These are phyloP conservation scores for Amphilophus citrinellus DNA, from an alignment of 2,113 vertebrate species.

Conservation along the genomic window DNA sequence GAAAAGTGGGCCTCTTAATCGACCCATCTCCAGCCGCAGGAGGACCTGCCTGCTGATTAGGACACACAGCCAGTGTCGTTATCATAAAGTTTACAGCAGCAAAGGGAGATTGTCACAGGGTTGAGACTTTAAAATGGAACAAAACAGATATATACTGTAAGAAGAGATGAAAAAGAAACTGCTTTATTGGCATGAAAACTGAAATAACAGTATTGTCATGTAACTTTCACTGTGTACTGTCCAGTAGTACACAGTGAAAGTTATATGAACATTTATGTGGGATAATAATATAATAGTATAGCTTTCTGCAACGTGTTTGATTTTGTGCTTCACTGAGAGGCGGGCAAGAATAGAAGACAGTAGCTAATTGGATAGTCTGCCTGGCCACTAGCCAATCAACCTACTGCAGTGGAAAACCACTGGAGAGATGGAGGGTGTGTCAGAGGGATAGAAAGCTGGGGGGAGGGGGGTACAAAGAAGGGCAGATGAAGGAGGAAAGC, in stretches of 20 bases:
- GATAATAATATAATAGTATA: neutral
- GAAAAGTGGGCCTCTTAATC: neutral
- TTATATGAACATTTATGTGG: neutral
- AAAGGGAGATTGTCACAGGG: conserved; percentile 4
- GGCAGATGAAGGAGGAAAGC: neutral
- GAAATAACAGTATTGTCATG: neutral
- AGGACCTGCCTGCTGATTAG: conserved; percentile 12
- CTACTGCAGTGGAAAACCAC: conserved; percentile 67
- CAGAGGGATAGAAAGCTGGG: conserved; percentile 1
- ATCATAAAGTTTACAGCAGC: conserved; percentile 19
- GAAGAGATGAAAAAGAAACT: too few species aligned
- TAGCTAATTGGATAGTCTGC: conserved; percentile 10
- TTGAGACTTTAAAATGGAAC: neutral
- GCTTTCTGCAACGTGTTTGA: neutral
- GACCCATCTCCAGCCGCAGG: conserved; percentile 8
- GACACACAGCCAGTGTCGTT: conserved; percentile 8
- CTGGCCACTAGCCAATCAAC: conserved; percentile 46
- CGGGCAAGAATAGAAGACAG: neutral
- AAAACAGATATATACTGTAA: neutral
- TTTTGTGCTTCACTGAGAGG: neutral
- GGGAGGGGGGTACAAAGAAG: conserved; percentile 16
- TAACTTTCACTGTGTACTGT: neutral
- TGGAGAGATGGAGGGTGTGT: conserved; percentile 29
- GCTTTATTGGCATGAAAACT: neutral
- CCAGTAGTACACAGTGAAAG: neutral